Base-by-base conservation (phyloP, 1,140 invertebrate species). In the Drosophila paulistorum region DNA sequence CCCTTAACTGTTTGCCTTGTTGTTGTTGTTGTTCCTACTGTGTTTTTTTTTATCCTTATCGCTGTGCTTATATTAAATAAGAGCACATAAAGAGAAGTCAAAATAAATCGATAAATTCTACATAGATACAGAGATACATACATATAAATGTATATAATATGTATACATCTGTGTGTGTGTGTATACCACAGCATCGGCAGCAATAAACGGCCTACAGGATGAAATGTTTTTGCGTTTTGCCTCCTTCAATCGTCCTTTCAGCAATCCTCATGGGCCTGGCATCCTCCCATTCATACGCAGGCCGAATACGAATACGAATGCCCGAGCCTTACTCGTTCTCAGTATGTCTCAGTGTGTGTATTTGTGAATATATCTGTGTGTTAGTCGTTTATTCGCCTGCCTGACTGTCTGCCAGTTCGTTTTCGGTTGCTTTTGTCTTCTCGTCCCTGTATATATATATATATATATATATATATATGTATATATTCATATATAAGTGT, bases 61-160 rank as follows among this genome's bases (percentile, higher is more conserved):
- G 75, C 51, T 60, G 68, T 41, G 74, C 42, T 61, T 65, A 69
- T 87, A 87, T 87, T 87, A 83, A 87, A 87, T 83, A 87, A 81
- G 66, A 77, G 68, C 74, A 77, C 69, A 79, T 74, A 79, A 79
- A 79, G 71, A 68, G 74, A 90, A 89, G 85, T 84, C 85, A 90
- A 89, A 89, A 89, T 84, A 90, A 89, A 89, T 90, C 84, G 85
- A 89, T 89, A 89, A 74, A 79, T 90, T 70, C 64, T 84, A 85
- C 61, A 76, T 72, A 84, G 69, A 84, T 74, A 84, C 81, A 81
- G 61, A 82, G 65, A 68, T 17, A 66, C 7, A 23, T 10, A 23
- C 10, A 51, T 23, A 51, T 51, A 23, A 20, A 48, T 17, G 17
- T 48, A 48, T 51, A 23, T 51, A 51, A 20, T 51, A 11, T 51